Percentiles rank a stretch among this genome's conserved stretches.
phyloP scores from a whole-genome alignment of 2,797 vertebrate genomes.

The Pipistrellus pipistrellus region DNA sequence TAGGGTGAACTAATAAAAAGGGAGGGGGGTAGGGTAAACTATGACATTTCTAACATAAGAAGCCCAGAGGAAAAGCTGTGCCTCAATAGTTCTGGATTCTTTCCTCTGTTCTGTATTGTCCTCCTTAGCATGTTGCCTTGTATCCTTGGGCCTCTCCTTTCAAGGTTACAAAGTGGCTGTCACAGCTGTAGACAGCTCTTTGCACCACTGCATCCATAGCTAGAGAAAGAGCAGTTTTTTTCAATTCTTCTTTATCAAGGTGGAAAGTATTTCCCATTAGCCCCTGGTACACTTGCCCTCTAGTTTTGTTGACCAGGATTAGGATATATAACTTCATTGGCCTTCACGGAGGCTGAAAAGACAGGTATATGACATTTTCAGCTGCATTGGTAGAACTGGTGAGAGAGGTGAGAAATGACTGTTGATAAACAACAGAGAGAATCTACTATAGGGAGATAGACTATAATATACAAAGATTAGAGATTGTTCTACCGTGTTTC shows the following conservation, averaged over 20 bases:
- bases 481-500: not conserved
- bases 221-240: not conserved
- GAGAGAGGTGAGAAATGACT: slow-evolving; percentile 32
- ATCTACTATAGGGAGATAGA: not conserved
- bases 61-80: not conserved
- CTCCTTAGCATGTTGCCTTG: slow-evolving; percentile 21
- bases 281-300: not conserved
- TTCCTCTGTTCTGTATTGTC: not conserved
- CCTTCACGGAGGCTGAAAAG: not conserved
- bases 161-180: slow-evolving; percentile 17
- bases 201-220: not conserved
- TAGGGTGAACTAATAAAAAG: not conserved
- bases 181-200: not conserved
- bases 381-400: not conserved
- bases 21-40: not conserved
- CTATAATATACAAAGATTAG: not conserved
- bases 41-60: slow-evolving; percentile 27
- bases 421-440: not conserved
- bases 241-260: slow-evolving; percentile 19
- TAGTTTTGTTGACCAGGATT: not conserved
- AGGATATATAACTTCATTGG: not conserved
- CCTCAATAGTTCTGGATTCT: not conserved
- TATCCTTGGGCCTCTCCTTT: not conserved
- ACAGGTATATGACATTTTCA: not conserved
- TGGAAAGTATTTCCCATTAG: not conserved